A percentile compares a stretch with the other conserved stretches of the same genome.
These are phyloP conservation scores for Caenorhabditis virilis DNA, from an alignment of 2,888 invertebrate genomes.

Conservation along the genomic window DNA sequence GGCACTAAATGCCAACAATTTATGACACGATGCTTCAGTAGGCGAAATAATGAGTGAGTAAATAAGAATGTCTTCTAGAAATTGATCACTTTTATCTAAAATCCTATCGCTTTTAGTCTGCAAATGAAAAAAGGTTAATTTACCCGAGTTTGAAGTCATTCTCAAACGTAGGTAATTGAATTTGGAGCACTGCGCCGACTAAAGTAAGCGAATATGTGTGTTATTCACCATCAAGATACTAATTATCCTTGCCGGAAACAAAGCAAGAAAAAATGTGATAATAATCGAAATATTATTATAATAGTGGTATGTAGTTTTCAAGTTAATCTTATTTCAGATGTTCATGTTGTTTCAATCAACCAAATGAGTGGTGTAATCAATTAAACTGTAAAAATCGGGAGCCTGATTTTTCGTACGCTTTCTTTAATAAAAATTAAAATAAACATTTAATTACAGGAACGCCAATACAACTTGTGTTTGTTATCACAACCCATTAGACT, in stretches of 20 bases:
- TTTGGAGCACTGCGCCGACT: too few species aligned
- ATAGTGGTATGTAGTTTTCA: too few species aligned
- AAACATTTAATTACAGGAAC: slow-evolving; percentile 25
- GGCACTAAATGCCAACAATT: slow-evolving; percentile 54
- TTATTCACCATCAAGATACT: too few species aligned
- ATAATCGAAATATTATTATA: too few species aligned
- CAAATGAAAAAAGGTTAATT: too few species aligned
- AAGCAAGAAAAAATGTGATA: too few species aligned
- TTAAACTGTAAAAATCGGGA: slow-evolving; percentile 56
- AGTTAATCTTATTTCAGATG: too few species aligned
- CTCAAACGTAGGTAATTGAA: too few species aligned
- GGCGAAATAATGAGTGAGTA: slow-evolving; percentile 38
- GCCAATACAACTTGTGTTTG: slow-evolving; percentile 62
- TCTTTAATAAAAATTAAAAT: neutral
- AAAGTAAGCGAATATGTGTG: too few species aligned
- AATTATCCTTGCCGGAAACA: too few species aligned
- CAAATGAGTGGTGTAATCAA: slow-evolving; percentile 57
- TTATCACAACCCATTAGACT: slow-evolving; percentile 50
- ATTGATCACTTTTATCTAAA: too few species aligned
- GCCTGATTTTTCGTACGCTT: slow-evolving; percentile 56
- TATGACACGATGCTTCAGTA: slow-evolving; percentile 52
- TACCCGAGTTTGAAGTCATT: too few species aligned
- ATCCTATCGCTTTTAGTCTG: neutral
- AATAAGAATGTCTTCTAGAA: neutral
- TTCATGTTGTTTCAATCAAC: slow-evolving; percentile 64